Conservation (phyloP, 2,113 vertebrate species). For the Alosa alosa region DNA sequence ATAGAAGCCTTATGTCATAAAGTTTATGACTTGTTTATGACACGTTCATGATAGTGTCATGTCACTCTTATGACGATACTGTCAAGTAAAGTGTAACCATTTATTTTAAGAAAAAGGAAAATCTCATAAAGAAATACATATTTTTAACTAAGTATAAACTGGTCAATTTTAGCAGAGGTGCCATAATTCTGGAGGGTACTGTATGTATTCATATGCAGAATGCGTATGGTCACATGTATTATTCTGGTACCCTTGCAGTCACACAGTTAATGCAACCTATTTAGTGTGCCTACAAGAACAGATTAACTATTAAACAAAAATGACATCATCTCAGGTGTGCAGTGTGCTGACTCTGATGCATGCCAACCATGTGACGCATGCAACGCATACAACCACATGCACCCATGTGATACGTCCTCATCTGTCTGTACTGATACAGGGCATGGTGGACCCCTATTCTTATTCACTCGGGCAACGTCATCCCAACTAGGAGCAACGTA, state of each 20-base stretch:
- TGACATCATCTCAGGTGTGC: slow-evolving; percentile 31
- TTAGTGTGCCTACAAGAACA: background rate
- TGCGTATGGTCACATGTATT: background rate
- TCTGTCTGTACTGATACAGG: slow-evolving; percentile 27
- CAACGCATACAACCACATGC: background rate
- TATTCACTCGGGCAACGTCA: background rate
- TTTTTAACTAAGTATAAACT: too few species aligned
- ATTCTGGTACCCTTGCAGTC: too few species aligned
- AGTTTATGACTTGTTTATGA: too few species aligned
- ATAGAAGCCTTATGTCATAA: too few species aligned
- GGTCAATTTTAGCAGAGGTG: too few species aligned
- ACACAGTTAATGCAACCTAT: too few species aligned
- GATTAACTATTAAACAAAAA: slow-evolving; percentile 32
- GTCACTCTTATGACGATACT: too few species aligned
- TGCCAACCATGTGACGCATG: slow-evolving; percentile 19
- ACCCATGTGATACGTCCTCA: background rate
- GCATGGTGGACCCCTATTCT: slow-evolving; percentile 41
- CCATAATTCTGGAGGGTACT: too few species aligned
- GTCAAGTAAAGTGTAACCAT: too few species aligned
- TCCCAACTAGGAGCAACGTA: slow-evolving; percentile 30
- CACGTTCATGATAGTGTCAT: too few species aligned
- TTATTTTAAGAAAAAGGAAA: too few species aligned
- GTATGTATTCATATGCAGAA: background rate
- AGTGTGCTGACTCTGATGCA: slow-evolving; percentile 26
- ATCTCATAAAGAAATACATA: too few species aligned